Evolutionary conservation across 2,113 vertebrate species (phyloP).

Genomic region (Columbina picui): DNA sequence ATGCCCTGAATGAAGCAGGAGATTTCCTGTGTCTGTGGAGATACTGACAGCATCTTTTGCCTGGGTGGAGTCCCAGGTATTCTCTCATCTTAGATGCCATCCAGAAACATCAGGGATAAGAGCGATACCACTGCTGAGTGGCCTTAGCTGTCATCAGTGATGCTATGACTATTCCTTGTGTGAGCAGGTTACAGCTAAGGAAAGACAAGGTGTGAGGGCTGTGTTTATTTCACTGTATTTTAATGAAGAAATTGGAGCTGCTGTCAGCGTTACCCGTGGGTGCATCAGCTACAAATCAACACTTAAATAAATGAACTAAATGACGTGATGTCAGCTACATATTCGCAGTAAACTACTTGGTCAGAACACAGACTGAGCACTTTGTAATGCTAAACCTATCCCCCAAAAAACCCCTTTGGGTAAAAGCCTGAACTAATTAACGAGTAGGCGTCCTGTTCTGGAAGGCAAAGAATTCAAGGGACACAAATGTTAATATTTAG

Average conservation of each 20-base stretch:
- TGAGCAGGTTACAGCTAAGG: constrained; percentile 51
- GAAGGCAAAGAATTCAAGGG: constrained; percentile 17
- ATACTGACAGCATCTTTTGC: neutral
- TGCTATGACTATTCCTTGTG: constrained; percentile 30
- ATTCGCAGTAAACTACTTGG: constrained; percentile 29
- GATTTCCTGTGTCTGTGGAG: neutral
- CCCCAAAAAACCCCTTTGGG: constrained; percentile 25
- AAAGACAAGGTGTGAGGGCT: constrained; percentile 55
- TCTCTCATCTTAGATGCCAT: constrained; percentile 14
- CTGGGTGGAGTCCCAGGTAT: constrained; percentile 23
- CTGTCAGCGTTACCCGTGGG: constrained; percentile 59
- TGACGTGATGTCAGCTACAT: constrained; percentile 40
- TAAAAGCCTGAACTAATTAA: constrained; percentile 51
- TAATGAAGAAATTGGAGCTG: constrained; percentile 66
- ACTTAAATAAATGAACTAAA: constrained; percentile 65
- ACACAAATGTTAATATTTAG: constrained; percentile 12
- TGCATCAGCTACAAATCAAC: constrained; percentile 63
- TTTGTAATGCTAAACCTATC: neutral
- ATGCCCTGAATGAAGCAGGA: neutral
- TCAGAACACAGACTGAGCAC: constrained; percentile 38
- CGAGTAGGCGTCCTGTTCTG: constrained; percentile 14
- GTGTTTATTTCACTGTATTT: constrained; percentile 64
- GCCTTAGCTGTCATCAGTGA: constrained; percentile 42
- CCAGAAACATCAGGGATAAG: neutral
- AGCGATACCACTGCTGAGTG: neutral